phyloP scores from a whole-genome alignment of 2,113 vertebrate species.

The Oenanthe melanoleuca region DNA sequence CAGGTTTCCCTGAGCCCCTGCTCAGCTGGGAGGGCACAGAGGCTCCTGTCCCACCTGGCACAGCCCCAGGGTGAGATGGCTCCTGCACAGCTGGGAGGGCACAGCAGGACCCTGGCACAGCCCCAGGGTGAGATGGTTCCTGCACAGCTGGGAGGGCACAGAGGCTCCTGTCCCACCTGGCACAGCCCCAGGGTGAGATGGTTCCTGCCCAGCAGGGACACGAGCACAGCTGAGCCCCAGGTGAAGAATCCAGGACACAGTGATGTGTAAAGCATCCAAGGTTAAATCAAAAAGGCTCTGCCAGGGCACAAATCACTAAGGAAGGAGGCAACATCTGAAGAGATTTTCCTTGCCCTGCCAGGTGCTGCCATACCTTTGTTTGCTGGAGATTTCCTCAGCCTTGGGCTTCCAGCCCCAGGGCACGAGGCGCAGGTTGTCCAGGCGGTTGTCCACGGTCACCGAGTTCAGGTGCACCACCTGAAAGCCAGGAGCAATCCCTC shows the following conservation, averaged over 20 bases:
- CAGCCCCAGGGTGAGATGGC: too few relatives aligned
- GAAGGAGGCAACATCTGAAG: not conserved
- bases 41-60: too few relatives aligned
- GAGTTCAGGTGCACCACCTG: conserved; percentile 97
- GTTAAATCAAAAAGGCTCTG: not conserved
- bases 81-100: too few relatives aligned
- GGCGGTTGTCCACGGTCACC: conserved; percentile 95
- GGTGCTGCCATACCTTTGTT: conserved; percentile 84
- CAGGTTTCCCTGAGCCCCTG: not conserved
- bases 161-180: too few relatives aligned
- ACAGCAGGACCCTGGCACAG: too few relatives aligned
- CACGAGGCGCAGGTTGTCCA: conserved; percentile 94
- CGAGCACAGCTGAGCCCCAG: not conserved
- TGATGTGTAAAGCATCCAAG: accelerated
- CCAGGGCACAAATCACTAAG: not conserved
- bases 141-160: too few relatives aligned
- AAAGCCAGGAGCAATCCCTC: conserved; percentile 93
- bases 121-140: too few relatives aligned
- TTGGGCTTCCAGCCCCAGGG: conserved; percentile 92
- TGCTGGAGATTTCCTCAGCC: conserved; percentile 93
- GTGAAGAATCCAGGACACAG: not conserved
- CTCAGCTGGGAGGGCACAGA: too few relatives aligned
- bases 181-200: too few relatives aligned
- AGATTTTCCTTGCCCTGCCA: not conserved
- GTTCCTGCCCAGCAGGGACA: not conserved